These are phyloP conservation scores for Trichopoda pennipes DNA, from an alignment of 2,888 invertebrate genomes.

Conservation along the genomic window DNA sequence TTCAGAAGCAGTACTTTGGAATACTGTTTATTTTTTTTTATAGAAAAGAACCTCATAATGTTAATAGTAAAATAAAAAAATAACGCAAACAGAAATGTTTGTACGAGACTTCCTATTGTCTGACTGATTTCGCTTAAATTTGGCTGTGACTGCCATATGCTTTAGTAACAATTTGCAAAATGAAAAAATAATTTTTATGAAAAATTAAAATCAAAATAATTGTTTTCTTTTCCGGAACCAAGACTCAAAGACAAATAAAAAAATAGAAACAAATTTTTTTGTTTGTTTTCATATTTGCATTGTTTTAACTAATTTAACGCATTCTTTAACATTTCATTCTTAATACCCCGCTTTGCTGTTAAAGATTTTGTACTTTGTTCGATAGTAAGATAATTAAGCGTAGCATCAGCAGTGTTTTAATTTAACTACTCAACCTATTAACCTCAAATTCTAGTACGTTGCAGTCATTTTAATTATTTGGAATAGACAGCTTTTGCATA, in stretches of 20 bases:
- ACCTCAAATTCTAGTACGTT: too few species aligned
- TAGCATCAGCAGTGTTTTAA: too few species aligned
- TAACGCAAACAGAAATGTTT: slow-evolving; percentile 28
- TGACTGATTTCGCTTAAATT: slow-evolving; percentile 35
- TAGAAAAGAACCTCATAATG: slow-evolving; percentile 43
- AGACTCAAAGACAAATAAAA: background rate
- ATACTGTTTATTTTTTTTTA: slow-evolving; percentile 33
- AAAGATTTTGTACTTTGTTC: background rate
- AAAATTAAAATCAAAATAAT: slow-evolving; percentile 23
- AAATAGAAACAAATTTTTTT: background rate
- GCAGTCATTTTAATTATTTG: too few species aligned
- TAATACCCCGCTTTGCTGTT: background rate
- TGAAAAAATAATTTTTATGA: slow-evolving; percentile 37
- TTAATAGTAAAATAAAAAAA: slow-evolving; percentile 46
- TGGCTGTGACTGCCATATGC: slow-evolving; percentile 41
- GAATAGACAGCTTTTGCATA: too few species aligned
- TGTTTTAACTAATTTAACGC: background rate
- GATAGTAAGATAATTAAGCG: too few species aligned
- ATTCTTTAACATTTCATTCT: background rate
- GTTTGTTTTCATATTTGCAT: background rate
- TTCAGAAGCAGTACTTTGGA: slow-evolving; percentile 45
- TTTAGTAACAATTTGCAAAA: slow-evolving; percentile 37
- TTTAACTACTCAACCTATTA: too few species aligned
- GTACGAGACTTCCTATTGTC: slow-evolving; percentile 69
- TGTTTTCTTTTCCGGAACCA: background rate